These are phyloP conservation scores for Chionodraco myersi DNA, from an alignment of 2,113 vertebrate genomes.

Conservation along the genomic window DNA sequence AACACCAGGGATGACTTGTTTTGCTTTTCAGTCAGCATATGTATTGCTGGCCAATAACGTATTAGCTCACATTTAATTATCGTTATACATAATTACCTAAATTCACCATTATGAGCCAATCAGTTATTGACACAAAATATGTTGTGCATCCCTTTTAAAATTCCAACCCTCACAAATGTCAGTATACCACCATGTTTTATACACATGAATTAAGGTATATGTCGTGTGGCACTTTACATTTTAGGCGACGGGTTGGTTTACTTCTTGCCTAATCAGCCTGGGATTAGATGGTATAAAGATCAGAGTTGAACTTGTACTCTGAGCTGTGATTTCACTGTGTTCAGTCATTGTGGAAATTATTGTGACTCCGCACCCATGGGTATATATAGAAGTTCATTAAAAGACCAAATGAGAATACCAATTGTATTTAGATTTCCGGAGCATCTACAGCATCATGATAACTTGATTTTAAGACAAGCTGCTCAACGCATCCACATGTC, in stretches of 20 bases:
- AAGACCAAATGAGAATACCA: neutral
- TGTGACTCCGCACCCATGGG: neutral
- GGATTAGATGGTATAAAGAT: neutral
- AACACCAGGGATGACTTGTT: no score
- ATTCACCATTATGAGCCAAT: no score
- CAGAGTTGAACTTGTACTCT: neutral
- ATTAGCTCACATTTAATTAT: no score
- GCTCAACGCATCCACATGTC: conserved; percentile 68
- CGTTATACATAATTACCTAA: no score
- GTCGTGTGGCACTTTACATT: conserved; percentile 3
- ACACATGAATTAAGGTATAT: neutral
- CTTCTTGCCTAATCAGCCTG: neutral
- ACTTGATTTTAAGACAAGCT: conserved; percentile 19
- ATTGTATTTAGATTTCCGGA: conserved; percentile 15
- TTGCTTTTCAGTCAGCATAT: no score
- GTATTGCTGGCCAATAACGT: no score
- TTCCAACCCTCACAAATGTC: neutral
- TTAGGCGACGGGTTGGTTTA: neutral
- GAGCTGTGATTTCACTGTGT: neutral
- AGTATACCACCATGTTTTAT: neutral
- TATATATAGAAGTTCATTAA: conserved; percentile 2
- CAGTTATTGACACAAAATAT: no score
- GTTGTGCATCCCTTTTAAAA: neutral
- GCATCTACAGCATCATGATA: neutral
- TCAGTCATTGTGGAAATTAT: neutral